Base-by-base conservation (phyloP, 2,888 invertebrate genomes). In the Amblyteles armatorius region DNA sequence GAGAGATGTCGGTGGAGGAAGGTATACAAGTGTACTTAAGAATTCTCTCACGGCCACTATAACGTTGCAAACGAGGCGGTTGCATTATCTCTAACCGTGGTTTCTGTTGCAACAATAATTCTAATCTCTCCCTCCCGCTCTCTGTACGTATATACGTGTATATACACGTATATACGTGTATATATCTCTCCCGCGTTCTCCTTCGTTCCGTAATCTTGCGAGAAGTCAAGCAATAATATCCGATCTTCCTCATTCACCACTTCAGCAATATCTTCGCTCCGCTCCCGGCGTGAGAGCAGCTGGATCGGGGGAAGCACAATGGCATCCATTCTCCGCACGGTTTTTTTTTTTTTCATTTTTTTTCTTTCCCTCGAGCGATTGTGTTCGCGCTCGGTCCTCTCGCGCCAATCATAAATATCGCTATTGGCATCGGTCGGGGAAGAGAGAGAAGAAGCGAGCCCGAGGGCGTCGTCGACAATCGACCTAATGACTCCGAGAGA, bases 401-500 rank as follows among this genome's bases (percentile, higher is more conserved):
- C 68, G n/a, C 50, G 48, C 68, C 74, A 77, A 85, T 79, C 76
- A 85, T 79, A 82, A 85, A 85, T 77, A 78, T 72, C 76, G 74
- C 82, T 82, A 85, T 82, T 79, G 85, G 85, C 85, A 85, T 82
- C 60, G 76, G 82, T 68, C 71, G 67, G 71, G 84, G 16, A 16
- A 33, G 60, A 26, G 26, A 26, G 29, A 3, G 26, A 11, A 29
- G 4, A 13, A 5, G 16, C 16, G 26, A 6, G 52, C 77, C 50
- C 52, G 52, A 55, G 77, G 77, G 65, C 19, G 48, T 74, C 78
- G 44, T 48, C 79, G 82, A 84, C 84, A 85, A 79, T 85, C 85
- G 82, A 82, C 85, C 79, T 85, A 85, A 85, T 85, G 85, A 85
- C 85, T 85, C 67, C 65, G 50, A 19, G 71, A 78, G 36, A 74